Evolutionary conservation across 2,888 invertebrate genomes (phyloP), one percentile per base, ranked within the genome.

Genomic region (Xiphydria camelus): DNA sequence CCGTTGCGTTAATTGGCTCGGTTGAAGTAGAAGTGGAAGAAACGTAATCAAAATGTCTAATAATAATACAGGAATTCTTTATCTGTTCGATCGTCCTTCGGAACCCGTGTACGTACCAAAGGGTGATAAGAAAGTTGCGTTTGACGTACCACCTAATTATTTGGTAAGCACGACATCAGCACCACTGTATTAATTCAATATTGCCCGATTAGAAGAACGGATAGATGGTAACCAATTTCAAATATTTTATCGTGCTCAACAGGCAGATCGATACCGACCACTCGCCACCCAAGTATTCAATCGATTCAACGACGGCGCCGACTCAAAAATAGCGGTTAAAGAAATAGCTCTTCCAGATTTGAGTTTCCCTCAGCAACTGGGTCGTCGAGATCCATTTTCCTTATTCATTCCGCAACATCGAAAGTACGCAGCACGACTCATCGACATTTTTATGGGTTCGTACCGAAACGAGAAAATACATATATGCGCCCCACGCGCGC

Each of bases 41-140:
- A n/a, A 23, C n/a, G 7, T 7, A n/a, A 7, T 23, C 23, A 9
- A 9, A n/a, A 34, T 34, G 34, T 14, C 34, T n/a, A 19, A 3
- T 3, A 9, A 9, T 3, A 58, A 60, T 15, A 46, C 33, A 17
- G 55, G 53, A 32, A 59, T 75, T 32, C 58, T 75, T 12, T 67
- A 71, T 20, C 80, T 90, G 56, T 88, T 87, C 76, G 87, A 89
- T 64, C 83, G 89, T 25, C 89, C 89, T 6, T 80, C 82, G 50
- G 89, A 90, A 75, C 89, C 89, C 1, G 82, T 86, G 46, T 89
- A 89, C 75, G 83, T 88, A 78, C 84, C 85, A 53, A 91, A 89
- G 75, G 88, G 88, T 2, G 82, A 83, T 0, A 75, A 78, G 1
- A 79, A 80, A 35, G 72, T 82, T 0, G 80, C 82, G 20, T 85